Conservation (phyloP, 1,140 invertebrate species). For the Zaprionus inermis region DNA sequence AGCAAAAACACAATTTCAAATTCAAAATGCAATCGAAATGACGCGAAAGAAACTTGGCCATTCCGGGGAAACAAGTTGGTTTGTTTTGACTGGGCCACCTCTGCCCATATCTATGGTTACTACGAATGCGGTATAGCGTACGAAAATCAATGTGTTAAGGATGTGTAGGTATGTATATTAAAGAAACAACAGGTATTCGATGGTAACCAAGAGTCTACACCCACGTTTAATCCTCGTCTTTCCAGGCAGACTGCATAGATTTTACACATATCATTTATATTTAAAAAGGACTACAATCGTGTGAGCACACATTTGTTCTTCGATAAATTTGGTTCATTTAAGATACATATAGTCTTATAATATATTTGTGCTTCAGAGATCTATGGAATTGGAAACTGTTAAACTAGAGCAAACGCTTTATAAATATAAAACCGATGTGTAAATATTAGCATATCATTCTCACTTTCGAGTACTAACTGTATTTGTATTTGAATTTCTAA, state of each 20-base stretch:
- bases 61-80: constrained; percentile 16
- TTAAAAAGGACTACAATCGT: too few relatives aligned
- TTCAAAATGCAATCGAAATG: constrained; percentile 29
- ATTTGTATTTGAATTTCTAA: not conserved
- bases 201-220: not conserved
- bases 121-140: not conserved
- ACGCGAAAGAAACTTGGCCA: constrained; percentile 10
- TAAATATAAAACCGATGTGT: not conserved
- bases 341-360: too few relatives aligned
- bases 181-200: constrained; percentile 33
- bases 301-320: too few relatives aligned
- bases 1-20: constrained; percentile 58
- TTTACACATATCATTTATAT: not conserved
- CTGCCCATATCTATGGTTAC: constrained; percentile 43
- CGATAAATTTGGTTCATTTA: too few relatives aligned
- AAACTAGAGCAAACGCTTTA: not conserved
- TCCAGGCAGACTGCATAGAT: not conserved
- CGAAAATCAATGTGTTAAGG: constrained; percentile 5
- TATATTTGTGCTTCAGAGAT: not conserved
- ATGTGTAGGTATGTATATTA: not conserved
- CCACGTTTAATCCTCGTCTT: not conserved
- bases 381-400: not conserved
- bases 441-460: constrained; percentile 4
- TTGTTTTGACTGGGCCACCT: constrained; percentile 43
- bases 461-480: not conserved